Base-by-base conservation (phyloP, 2,797 vertebrate genomes). In the Epinephelus coioides region DNA sequence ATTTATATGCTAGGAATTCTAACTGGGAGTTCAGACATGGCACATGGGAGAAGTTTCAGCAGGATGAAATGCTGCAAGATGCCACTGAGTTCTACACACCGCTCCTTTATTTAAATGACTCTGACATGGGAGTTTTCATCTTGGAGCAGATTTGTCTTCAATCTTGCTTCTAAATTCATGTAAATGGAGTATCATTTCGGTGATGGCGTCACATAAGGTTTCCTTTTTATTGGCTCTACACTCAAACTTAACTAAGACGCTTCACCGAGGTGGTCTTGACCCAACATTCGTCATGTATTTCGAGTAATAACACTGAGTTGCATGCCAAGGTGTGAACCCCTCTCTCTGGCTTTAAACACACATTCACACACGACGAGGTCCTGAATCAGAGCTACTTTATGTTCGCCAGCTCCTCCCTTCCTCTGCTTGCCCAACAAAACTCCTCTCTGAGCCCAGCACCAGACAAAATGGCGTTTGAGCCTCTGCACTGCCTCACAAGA, bases 401-500 rank as follows among this genome's bases (percentile, higher is more conserved):
- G 83, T 70, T 63, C 43, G 4, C 38, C 77, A 64, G 74, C 81
- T 85, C 88, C 88, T 83, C 88, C 87, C 83, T 90, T 88, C 69
- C 68, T 82, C 76, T 46, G 60, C 55, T 21, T 9, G 10, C 51
- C 34, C 62, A 66, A 83, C 69, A 75, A 62, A 73, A 72, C 63
- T 73, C 61, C 79, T 57, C 71, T 74, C 67, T 27, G 71, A 85
- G 57, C 19, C 34, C 68, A 27, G 2, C 21, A 67, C 34, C 50
- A 69, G 73, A 88, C 92, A 94, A 95, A 94, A 95, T 95, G 94
- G 92, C 87, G 90, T 88, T 87, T 14, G 60, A 76, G 69, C 8
- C 21, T 9, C 5, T 1, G 1, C 8, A 0, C 3, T 0, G 23
- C 18, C 71, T 62, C 2, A 7, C 18, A 61, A 3, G 23, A 51